Conservation (phyloP, 2,888 invertebrate genomes). For the Apamea crenata region DNA sequence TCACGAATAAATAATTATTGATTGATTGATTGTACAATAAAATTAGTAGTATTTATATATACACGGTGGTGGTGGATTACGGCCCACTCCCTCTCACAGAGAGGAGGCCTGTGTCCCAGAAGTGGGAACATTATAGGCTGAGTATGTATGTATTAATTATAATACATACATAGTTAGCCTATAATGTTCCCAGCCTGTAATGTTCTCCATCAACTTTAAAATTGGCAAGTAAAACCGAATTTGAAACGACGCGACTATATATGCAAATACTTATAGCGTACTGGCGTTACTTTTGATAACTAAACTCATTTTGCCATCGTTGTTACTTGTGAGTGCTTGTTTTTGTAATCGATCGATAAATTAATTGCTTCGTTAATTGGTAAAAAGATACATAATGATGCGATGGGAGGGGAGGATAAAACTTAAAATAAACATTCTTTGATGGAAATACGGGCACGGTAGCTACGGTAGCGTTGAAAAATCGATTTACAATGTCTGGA, state of each 20-base stretch:
- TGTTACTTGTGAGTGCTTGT: neutral
- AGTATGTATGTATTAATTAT: too few species aligned
- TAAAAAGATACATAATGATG: slow-evolving; percentile 10
- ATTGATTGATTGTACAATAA: too few species aligned
- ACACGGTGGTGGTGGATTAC: too few species aligned
- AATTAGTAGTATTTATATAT: too few species aligned
- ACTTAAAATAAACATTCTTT: slow-evolving; percentile 1
- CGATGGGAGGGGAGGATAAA: neutral
- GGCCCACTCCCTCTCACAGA: too few species aligned
- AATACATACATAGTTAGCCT: too few species aligned
- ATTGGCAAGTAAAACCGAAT: neutral
- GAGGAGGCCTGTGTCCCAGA: too few species aligned
- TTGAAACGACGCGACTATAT: neutral
- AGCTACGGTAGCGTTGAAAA: neutral
- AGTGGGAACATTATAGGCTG: neutral
- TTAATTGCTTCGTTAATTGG: slow-evolving; percentile 27
- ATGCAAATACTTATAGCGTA: neutral
- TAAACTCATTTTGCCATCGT: neutral
- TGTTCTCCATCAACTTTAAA: neutral
- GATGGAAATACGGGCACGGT: neutral
- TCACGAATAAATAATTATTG: too few species aligned
- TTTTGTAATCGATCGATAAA: neutral
- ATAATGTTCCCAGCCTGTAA: too few species aligned
- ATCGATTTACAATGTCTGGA: neutral
- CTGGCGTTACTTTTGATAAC: slow-evolving; percentile 1